Evolutionary conservation across 1,140 invertebrate species (phyloP), one percentile per base, ranked within the genome.

Genomic region (Hylyphantes graminicola): DNA sequence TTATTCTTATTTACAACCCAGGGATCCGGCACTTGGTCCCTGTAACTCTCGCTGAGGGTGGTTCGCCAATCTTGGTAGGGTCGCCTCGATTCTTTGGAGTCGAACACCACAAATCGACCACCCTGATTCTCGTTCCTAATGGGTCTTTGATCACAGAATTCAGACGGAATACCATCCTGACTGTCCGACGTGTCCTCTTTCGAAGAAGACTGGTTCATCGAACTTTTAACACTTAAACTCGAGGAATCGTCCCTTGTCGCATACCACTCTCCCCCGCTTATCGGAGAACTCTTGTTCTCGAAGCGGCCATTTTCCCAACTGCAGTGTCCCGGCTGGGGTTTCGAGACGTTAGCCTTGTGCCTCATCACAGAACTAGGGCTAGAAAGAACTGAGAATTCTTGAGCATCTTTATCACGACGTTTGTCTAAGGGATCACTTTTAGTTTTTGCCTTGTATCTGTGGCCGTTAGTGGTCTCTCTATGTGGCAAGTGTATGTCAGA

Each of bases 341-440:
- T 81, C 55, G 79, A 72, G 55, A 68, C 65, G 15, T 55, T 55
- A 50, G 80, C 48, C 67, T 83, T 83, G 19, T 83, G 80, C n/a
- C 68, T 74, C 80, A 83, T 83, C 63, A 83, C 80, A 57, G 80
- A 74, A 51, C 80, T 83, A 48, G 80, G 80, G 72, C 80, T 83
- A 55, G 80, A 83, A 55, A 83, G 80, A 15, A 83, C 63, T 21
- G 80, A 74, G 59, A 63, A 75, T 75, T 83, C 80, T 74, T 74
- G 80, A 75, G 72, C 72, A 75, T 48, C 15, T 74, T 75, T 83
- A 65, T 83, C 80, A 55, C 72, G 35, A 11, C 80, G 80, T 67
- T 65, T 74, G 15, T 83, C 80, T n/a, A 83, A 65, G 3, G 80
- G 80, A 67, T 83, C 80, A 75, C 80, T 83, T 75, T 74, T 83